Conservation (phyloP, 2,797 vertebrate genomes). For the Aythya fuligula region DNA sequence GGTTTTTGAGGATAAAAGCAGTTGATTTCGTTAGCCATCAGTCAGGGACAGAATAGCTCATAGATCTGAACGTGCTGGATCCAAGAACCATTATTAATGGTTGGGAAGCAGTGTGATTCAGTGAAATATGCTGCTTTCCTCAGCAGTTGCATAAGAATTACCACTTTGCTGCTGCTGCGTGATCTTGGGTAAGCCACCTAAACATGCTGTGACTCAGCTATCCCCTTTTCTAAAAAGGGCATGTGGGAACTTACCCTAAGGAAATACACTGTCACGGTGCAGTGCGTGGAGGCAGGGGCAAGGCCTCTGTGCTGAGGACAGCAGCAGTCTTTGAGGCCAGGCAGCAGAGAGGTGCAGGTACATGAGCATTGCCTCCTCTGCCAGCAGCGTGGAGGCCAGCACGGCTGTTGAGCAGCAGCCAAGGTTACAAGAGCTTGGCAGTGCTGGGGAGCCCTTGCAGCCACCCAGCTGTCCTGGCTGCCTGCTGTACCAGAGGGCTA, state of each 20-base stretch:
- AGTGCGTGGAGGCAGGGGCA: not conserved
- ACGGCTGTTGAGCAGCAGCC: not conserved
- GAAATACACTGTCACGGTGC: not conserved
- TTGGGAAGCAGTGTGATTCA: constrained; percentile 3
- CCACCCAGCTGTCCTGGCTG: not conserved
- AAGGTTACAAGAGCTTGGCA: not conserved
- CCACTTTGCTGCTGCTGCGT: not conserved
- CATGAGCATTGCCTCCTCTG: not conserved
- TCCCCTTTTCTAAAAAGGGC: not conserved
- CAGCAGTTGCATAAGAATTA: not conserved
- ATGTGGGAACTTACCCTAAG: not conserved
- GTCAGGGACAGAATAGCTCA: not conserved
- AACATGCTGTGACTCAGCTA: not conserved
- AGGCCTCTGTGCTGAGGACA: not conserved
- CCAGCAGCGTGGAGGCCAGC: not conserved
- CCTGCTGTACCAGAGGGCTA: not conserved
- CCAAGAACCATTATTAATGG: not conserved
- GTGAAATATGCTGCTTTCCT: constrained; percentile 15
- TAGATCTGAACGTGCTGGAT: constrained; percentile 1
- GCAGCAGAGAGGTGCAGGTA: not conserved
- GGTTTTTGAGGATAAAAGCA: constrained; percentile 28
- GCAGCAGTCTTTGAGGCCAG: not conserved
- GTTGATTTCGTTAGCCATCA: constrained; percentile 30
- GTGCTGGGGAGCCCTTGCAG: not conserved
- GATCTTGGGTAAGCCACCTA: not conserved